Conservation (phyloP, 2,113 vertebrate species). For the Leptocoma aspasia region DNA sequence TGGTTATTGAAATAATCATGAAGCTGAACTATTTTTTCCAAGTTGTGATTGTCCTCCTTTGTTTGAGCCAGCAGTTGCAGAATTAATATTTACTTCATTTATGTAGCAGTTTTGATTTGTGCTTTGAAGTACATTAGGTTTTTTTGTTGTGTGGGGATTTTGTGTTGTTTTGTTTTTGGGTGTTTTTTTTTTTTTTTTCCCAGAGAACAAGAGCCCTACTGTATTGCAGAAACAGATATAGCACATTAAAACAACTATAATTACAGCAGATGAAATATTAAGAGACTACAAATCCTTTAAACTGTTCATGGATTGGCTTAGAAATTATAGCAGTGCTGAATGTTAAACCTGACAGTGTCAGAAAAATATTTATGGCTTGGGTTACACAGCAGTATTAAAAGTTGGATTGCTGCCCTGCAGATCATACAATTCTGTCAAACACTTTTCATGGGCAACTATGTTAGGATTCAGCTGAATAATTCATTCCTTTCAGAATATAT, state of each 20-base stretch:
- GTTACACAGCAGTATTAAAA: not conserved
- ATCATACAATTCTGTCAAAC: not conserved
- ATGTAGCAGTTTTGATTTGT: constrained; percentile 27
- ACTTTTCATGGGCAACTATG: not conserved
- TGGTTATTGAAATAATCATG: constrained; percentile 57
- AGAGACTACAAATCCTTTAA: not conserved
- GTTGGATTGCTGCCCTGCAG: constrained; percentile 8
- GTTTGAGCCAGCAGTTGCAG: constrained; percentile 34
- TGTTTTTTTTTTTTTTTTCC: not conserved
- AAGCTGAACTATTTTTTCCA: constrained; percentile 41
- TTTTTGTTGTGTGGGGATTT: not conserved
- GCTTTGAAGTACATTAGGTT: not conserved
- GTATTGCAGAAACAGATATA: not conserved
- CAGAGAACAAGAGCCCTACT: not conserved
- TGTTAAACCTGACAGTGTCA: not conserved
- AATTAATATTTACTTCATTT: constrained; percentile 62
- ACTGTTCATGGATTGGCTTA: not conserved
- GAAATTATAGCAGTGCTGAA: not conserved
- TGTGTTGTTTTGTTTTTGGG: not conserved
- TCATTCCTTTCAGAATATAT: not conserved
- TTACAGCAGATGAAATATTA: not conserved
- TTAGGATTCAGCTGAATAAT: not conserved
- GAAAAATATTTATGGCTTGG: constrained; percentile 17
- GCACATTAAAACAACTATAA: not conserved
- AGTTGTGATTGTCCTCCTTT: constrained; percentile 55